Conservation (phyloP, 35 echinoderm and acorn worm species). For the Hemicentrotus pulcherrimus region DNA sequence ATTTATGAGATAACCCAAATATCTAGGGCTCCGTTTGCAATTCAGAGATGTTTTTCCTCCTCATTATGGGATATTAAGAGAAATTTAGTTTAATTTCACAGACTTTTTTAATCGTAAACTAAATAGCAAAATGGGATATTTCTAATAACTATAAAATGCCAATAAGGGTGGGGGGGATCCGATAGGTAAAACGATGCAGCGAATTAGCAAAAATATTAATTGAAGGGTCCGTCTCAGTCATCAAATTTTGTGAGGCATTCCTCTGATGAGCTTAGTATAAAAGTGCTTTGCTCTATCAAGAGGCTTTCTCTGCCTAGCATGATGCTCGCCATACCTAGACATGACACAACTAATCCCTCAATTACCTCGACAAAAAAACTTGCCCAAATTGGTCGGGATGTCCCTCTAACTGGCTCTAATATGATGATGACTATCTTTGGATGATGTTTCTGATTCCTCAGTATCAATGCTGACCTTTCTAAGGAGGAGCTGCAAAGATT, state of each 20-base stretch:
- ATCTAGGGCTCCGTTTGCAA: too few relatives aligned
- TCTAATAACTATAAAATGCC: too few relatives aligned
- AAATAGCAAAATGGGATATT: too few relatives aligned
- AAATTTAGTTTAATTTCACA: too few relatives aligned
- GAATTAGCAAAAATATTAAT: too few relatives aligned
- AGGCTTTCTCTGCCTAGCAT: background rate
- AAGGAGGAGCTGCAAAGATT: background rate
- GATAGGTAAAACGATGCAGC: too few relatives aligned
- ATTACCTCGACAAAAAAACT: background rate
- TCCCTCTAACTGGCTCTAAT: slow-evolving; percentile 1
- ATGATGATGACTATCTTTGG: slow-evolving; percentile 11
- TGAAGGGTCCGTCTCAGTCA: background rate
- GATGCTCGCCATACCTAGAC: background rate
- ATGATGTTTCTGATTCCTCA: background rate
- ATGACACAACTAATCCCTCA: slow-evolving; percentile 1
- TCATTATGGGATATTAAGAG: too few relatives aligned
- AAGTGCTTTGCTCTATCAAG: background rate
- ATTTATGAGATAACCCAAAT: too few relatives aligned
- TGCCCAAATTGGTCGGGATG: background rate
- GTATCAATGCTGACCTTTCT: background rate
- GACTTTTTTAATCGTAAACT: too few relatives aligned
- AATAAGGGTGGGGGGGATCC: too few relatives aligned
- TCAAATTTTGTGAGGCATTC: background rate
- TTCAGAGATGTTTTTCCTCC: too few relatives aligned
- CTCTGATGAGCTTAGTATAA: background rate